Base-by-base conservation (phyloP, 2,888 invertebrate genomes). In the Scelioninae gen. 1 region DNA sequence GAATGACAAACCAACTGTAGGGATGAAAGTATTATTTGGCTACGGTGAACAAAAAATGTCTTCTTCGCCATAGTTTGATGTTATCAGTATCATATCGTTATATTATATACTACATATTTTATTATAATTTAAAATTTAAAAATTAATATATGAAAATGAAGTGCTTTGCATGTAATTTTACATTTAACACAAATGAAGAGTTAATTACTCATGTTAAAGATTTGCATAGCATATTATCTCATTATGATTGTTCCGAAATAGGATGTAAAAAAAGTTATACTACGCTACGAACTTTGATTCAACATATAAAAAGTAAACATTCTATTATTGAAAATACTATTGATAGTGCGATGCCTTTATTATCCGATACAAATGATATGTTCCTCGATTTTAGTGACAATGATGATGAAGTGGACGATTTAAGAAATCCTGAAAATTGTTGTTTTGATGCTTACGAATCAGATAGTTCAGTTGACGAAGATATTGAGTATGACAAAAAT, bases 151-250 rank as follows among this genome's bases (percentile, higher is more conserved):
- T 55, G 4, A 55, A 8, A 23, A 69, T 68, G 40, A 47, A 29
- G 11, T 66, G 66, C 43, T 66, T 66, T 51, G 23, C 34, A 23
- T 65, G 65, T 38, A 38, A 49, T 32, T 43, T 49, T 43, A 16
- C 34, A n/a, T 69, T 13, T n/a, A 34, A 38, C 6, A n/a, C 13
- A 31, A 72, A 72, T 16, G 5, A 8, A 45, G 56, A 75, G 11
- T 65, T 75, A 23, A 56, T 65, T 13, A 15, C 16, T 0, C 74
- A 75, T 31, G n/a, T 75, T 16, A 65, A 38, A n/a, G 74, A 65
- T 43, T 16, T 11, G 2, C 65, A 75, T 34, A 29, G 32, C 9
- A 6, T 13, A 13, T 9, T 47, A 5, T 65, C 3, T 2, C 45
- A 56, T 40, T 75, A 58, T 75, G 10, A 74, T 56, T 74, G 74